Conservation (phyloP, 2,888 invertebrate species). For the Pteria penguin region DNA sequence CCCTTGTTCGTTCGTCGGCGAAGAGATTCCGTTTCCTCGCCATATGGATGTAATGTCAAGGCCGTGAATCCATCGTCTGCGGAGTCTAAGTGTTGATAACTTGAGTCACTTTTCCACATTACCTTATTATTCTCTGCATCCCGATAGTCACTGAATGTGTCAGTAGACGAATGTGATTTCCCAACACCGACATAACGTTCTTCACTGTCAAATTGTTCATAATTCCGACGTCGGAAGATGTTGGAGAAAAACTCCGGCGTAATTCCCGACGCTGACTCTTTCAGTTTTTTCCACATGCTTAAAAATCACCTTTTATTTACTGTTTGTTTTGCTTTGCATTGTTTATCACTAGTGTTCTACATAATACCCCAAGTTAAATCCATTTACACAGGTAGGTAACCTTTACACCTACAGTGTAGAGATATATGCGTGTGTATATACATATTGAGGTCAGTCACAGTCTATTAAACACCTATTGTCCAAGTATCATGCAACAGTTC, state of each 20-base stretch:
- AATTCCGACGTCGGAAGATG: conserved; percentile 28
- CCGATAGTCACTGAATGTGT: neutral
- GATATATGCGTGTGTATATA: too few species aligned
- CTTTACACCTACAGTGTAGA: too few species aligned
- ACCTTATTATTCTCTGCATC: conserved; percentile 27
- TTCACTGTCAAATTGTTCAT: conserved; percentile 32
- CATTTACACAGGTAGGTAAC: too few species aligned
- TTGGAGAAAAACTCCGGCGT: conserved; percentile 17
- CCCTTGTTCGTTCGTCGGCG: neutral
- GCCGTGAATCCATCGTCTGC: neutral
- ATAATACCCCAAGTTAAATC: too few species aligned
- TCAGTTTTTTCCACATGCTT: conserved; percentile 35
- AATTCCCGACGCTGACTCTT: conserved; percentile 22
- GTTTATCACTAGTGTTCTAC: too few species aligned
- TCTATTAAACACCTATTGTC: too few species aligned
- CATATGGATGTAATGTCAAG: neutral
- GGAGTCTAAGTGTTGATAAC: neutral
- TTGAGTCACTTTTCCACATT: neutral
- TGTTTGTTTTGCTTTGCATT: too few species aligned
- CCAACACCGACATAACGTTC: neutral
- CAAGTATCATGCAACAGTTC: too few species aligned
- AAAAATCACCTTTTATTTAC: too few species aligned
- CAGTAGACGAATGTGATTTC: neutral
- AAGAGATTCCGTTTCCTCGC: neutral
- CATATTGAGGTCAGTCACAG: too few species aligned